These are phyloP conservation scores for Tychaedon coryphoeus DNA, from an alignment of 2,113 vertebrate genomes.

Conservation along the genomic window DNA sequence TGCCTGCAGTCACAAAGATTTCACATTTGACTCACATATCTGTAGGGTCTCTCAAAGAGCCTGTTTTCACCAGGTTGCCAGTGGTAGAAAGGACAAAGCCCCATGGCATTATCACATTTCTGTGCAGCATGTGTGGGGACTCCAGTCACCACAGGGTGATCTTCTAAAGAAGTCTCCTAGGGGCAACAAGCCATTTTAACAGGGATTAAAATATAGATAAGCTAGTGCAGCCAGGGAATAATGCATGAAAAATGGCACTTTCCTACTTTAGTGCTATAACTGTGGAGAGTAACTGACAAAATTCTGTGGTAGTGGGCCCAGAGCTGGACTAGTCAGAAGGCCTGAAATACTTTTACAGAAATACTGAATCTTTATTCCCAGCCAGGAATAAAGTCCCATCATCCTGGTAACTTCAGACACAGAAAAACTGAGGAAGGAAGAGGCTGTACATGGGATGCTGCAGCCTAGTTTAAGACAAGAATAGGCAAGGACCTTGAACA, in stretches of 20 bases:
- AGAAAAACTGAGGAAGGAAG: not conserved
- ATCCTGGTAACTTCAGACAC: not conserved
- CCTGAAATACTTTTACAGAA: not conserved
- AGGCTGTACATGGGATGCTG: not conserved
- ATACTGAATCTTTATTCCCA: not conserved
- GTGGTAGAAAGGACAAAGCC: not conserved
- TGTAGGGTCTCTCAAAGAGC: not conserved
- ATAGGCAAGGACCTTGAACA: not conserved
- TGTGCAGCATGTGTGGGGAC: not conserved
- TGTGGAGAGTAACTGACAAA: not conserved
- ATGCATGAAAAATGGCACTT: not conserved
- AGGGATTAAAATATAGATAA: not conserved
- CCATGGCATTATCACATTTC: not conserved
- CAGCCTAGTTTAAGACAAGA: not conserved
- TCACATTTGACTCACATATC: fast-evolving
- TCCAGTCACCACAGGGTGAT: not conserved
- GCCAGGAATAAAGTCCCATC: not conserved
- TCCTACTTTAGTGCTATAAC: not conserved
- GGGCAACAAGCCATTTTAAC: not conserved
- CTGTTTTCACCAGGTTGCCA: not conserved
- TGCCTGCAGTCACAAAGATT: not conserved
- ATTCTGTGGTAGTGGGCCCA: not conserved
- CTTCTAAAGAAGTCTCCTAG: not conserved
- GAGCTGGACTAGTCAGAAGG: not conserved
- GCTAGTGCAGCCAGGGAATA: not conserved